Percentiles rank a stretch among this genome's conserved stretches.
Conservation (phyloP, 2,888 invertebrate genomes). For the Ferdinandea cuprea region DNA sequence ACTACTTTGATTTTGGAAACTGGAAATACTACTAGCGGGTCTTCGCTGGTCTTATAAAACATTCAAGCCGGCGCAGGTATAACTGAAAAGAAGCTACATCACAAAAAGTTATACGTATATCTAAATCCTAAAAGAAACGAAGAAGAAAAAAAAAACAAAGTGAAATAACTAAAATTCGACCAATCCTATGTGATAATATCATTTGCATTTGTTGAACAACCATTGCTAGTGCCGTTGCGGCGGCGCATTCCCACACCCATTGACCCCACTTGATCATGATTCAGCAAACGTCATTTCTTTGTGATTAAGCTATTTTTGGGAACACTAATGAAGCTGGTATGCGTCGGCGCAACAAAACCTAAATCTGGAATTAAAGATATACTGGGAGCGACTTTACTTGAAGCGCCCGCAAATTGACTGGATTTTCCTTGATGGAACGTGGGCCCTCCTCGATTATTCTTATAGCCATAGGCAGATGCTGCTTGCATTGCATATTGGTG, state of each 20-base stretch:
- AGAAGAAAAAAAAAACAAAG: background rate
- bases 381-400: conserved; percentile 82
- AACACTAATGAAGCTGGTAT: conserved; percentile 81
- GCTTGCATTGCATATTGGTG: conserved; percentile 56
- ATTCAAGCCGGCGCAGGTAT: no score
- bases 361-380: conserved; percentile 85
- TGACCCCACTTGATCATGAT: conserved; percentile 72
- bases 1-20: no score
- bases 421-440: conserved; percentile 56
- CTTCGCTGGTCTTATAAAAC: no score
- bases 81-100: no score
- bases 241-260: conserved; percentile 42
- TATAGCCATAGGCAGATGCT: conserved; percentile 75
- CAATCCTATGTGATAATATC: conserved; percentile 73
- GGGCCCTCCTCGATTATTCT: conserved; percentile 32
- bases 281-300: conserved; percentile 83
- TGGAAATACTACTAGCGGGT: no score
- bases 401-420: conserved; percentile 77
- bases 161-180: conserved; percentile 17
- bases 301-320: conserved; percentile 80
- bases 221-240: conserved; percentile 57
- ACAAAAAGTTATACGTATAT: background rate
- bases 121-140: background rate
- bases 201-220: conserved; percentile 66
- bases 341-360: conserved; percentile 84